Conservation (phyloP, 1,140 invertebrate species). For the Odontomachus brunneus region DNA sequence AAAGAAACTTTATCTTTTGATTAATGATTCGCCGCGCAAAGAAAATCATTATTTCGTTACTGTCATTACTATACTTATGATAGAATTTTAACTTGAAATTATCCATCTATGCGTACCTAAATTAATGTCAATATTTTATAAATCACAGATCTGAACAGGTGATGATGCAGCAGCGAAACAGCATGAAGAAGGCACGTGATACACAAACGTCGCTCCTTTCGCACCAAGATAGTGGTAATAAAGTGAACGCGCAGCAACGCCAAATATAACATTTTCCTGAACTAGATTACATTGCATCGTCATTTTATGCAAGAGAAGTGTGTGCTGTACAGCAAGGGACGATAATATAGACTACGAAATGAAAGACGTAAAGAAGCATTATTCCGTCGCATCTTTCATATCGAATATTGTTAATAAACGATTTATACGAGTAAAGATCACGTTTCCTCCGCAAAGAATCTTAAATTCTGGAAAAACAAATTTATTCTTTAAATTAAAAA, state of each 20-base stretch:
- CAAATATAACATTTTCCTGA: conserved; percentile 16
- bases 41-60: too few species aligned
- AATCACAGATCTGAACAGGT: conserved; percentile 15
- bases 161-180: not conserved
- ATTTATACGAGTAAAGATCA: conserved; percentile 4
- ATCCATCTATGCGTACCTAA: too few species aligned
- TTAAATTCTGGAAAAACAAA: not conserved
- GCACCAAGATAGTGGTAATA: conserved; percentile 14
- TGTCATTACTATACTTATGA: not conserved
- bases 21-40: too few species aligned
- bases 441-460: not conserved
- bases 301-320: not conserved
- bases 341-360: not conserved
- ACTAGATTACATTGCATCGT: not conserved
- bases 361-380: not conserved
- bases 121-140: not conserved
- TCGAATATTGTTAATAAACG: not conserved
- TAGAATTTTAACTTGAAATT: not conserved
- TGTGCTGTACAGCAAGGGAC: not conserved
- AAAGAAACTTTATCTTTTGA: too few species aligned
- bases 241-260: not conserved
- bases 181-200: conserved; percentile 22
- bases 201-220: conserved; percentile 49
- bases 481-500: not conserved
- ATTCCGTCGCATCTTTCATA: not conserved